These are phyloP conservation scores for Elgonia sp. DNA, from an alignment of 2,888 invertebrate species.

Conservation along the genomic window DNA sequence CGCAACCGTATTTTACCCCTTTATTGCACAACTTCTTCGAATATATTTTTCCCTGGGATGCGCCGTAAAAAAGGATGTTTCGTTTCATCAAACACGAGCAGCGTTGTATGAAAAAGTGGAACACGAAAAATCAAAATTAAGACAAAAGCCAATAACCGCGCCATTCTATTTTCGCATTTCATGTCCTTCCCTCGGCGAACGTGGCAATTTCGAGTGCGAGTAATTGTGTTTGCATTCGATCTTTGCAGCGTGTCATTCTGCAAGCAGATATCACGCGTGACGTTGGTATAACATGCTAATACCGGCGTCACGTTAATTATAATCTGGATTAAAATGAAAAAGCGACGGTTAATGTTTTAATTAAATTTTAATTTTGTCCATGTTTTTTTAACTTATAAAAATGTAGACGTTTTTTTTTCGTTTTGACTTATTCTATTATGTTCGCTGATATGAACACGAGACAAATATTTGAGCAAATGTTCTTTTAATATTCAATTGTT, in stretches of 20 bases:
- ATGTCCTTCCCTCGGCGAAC: slow-evolving; percentile 43
- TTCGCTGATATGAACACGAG: neutral
- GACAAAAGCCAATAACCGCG: slow-evolving; percentile 47
- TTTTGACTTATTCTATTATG: neutral
- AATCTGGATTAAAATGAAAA: slow-evolving; percentile 41
- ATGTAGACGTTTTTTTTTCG: neutral
- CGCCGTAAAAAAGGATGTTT: neutral
- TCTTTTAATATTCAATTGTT: too few species aligned
- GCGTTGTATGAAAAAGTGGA: neutral
- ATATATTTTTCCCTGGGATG: slow-evolving; percentile 12
- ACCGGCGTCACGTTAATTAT: slow-evolving; percentile 36
- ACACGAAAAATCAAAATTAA: slow-evolving; percentile 50
- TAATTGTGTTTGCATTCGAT: slow-evolving; percentile 70
- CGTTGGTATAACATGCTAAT: slow-evolving; percentile 45
- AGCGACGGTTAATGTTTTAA: slow-evolving; percentile 10
- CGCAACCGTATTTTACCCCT: slow-evolving; percentile 59
- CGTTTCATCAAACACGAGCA: neutral
- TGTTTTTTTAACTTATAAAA: neutral
- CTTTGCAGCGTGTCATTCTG: slow-evolving; percentile 47
- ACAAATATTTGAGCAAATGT: neutral
- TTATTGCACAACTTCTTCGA: slow-evolving; percentile 39
- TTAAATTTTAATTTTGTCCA: neutral
- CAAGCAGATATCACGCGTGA: slow-evolving; percentile 49
- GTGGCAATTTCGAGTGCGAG: slow-evolving; percentile 39
- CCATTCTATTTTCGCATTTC: slow-evolving; percentile 43